Percentiles rank a stretch among this genome's conserved stretches.
Evolutionary conservation across 2,797 vertebrate genomes (phyloP).

Genomic region (Luscinia luscinia): DNA sequence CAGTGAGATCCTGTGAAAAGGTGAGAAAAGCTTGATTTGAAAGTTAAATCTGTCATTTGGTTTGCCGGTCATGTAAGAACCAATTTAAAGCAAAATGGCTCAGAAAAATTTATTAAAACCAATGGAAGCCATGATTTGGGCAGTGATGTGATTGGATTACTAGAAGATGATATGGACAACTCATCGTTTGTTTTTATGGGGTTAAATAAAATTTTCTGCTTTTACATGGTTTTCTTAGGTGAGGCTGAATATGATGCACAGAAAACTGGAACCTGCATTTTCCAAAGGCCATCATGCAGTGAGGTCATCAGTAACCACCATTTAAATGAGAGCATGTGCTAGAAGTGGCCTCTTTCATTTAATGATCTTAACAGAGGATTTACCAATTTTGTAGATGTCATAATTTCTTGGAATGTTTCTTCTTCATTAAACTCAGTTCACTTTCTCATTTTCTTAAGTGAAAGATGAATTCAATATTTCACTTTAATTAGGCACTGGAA

Average conservation of each 20-base stretch:
- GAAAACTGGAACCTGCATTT: background rate
- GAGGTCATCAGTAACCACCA: background rate
- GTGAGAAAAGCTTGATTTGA: background rate
- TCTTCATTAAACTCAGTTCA: background rate
- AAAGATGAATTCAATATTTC: constrained; percentile 44
- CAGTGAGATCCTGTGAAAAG: background rate
- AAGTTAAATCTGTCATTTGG: background rate
- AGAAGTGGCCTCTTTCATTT: background rate
- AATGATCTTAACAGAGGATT: background rate
- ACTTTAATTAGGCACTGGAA: constrained; percentile 1
- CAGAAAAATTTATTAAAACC: background rate
- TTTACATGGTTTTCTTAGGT: background rate
- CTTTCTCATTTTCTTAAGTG: background rate
- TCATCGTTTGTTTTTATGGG: background rate
- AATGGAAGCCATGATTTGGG: background rate
- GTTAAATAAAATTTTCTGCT: background rate
- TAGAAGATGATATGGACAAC: background rate
- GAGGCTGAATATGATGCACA: background rate
- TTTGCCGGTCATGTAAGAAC: background rate
- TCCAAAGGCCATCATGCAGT: background rate
- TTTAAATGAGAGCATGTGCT: background rate
- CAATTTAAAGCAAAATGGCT: background rate
- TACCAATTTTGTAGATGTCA: background rate
- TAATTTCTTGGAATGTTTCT: background rate
- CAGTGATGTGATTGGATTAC: background rate